These are phyloP conservation scores for Tympanoctomys barrerae DNA, from an alignment of 2,797 vertebrate species.

Conservation along the genomic window DNA sequence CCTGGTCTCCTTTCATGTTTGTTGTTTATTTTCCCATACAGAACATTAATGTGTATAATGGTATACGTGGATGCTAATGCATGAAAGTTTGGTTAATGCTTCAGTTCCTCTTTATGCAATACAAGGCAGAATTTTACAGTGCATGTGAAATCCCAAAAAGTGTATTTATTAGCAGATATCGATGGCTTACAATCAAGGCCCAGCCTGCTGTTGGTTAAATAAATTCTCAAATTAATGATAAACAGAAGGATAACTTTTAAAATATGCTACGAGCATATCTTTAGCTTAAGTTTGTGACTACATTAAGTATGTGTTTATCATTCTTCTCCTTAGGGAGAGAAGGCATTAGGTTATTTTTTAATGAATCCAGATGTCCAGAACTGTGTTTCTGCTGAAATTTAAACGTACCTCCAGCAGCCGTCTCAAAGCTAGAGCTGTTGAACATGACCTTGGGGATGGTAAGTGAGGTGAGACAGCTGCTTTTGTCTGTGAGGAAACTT, in stretches of 20 bases:
- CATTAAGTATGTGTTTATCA: conserved; percentile 52
- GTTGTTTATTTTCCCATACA: neutral
- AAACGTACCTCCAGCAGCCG: conserved; percentile 22
- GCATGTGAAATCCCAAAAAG: conserved; percentile 31
- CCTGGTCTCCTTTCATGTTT: conserved; percentile 12
- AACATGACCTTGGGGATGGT: conserved; percentile 45
- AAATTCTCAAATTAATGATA: conserved; percentile 61
- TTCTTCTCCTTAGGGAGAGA: conserved; percentile 63
- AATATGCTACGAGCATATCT: conserved; percentile 57
- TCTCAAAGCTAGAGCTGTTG: conserved; percentile 49
- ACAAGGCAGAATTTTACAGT: conserved; percentile 25
- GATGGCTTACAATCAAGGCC: conserved; percentile 29
- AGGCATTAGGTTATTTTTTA: conserved; percentile 56
- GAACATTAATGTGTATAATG: neutral
- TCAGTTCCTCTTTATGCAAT: conserved; percentile 21
- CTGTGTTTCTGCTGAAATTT: conserved; percentile 60
- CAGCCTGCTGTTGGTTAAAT: conserved; percentile 62
- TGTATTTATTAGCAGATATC: conserved; percentile 10
- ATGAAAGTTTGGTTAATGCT: neutral
- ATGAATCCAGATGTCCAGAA: conserved; percentile 75
- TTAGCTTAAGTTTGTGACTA: conserved; percentile 57
- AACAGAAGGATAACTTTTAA: conserved; percentile 55
- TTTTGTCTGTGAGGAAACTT: conserved; percentile 72
- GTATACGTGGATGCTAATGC: neutral
- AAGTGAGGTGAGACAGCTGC: conserved; percentile 71